Conservation (phyloP, 2,888 invertebrate species). For the Megaustenia siamemsis region DNA sequence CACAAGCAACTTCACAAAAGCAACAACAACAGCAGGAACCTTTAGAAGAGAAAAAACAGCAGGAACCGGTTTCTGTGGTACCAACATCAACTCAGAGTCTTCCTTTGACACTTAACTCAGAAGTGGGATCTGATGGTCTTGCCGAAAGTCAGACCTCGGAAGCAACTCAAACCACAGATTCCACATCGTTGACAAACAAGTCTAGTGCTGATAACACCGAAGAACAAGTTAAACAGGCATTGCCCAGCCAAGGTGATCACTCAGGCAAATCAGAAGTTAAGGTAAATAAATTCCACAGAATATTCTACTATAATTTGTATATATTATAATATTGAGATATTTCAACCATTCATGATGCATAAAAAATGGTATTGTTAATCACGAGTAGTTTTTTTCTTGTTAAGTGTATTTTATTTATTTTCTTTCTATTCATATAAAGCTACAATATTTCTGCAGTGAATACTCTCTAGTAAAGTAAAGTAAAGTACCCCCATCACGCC, state of each 20-base stretch:
- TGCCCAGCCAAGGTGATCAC: neutral
- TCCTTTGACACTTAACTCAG: neutral
- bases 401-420: too few relatives aligned
- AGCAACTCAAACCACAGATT: neutral
- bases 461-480: too few relatives aligned
- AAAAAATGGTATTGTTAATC: too few relatives aligned
- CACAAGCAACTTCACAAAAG: conserved; percentile 15
- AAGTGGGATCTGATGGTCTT: conserved; percentile 1
- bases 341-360: too few relatives aligned
- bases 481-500: too few relatives aligned
- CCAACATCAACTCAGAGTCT: conserved; percentile 15
- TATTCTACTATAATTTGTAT: too few relatives aligned
- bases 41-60: neutral
- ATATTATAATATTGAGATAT: too few relatives aligned
- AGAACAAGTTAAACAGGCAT: conserved; percentile 9
- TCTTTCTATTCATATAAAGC: too few relatives aligned
- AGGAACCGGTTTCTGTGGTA: neutral
- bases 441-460: too few relatives aligned
- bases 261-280: neutral
- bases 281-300: neutral
- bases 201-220: neutral
- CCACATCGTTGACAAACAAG: neutral
- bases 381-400: too few relatives aligned
- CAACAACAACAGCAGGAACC: neutral
- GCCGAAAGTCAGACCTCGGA: neutral